A percentile compares a stretch with the other conserved stretches of the same genome.
Evolutionary conservation across 2,797 vertebrate species (phyloP).

Genomic region (Sebastes aleutianus): DNA sequence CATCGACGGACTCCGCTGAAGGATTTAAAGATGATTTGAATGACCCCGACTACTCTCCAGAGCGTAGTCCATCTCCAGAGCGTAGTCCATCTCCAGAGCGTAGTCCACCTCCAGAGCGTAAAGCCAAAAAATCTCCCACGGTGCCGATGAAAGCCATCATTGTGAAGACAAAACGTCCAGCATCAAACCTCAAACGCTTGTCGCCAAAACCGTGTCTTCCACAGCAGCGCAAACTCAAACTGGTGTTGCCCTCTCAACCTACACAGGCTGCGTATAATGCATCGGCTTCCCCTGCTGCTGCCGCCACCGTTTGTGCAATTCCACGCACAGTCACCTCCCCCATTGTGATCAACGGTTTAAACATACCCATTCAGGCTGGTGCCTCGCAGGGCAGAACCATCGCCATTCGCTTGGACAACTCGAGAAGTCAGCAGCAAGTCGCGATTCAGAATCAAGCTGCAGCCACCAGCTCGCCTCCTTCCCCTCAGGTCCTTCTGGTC

Average conservation of each 20-base stretch:
- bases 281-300: constrained; percentile 28
- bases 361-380: constrained; percentile 62
- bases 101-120: background rate
- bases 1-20: constrained; percentile 52
- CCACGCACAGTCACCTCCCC: constrained; percentile 65
- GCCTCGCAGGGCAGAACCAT: constrained; percentile 57
- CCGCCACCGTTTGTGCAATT: constrained; percentile 26
- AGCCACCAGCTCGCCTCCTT: constrained; percentile 4
- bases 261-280: constrained; percentile 16
- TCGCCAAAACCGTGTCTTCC: constrained; percentile 45
- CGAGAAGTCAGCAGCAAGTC: constrained; percentile 39
- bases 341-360: constrained; percentile 83
- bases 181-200: constrained; percentile 26
- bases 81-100: no score
- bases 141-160: constrained; percentile 36
- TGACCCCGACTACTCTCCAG: constrained; percentile 63
- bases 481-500: constrained; percentile 85
- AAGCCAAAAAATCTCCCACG: constrained; percentile 34
- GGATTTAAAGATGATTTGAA: constrained; percentile 68
- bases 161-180: constrained; percentile 32
- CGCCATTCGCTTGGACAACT: constrained; percentile 71
- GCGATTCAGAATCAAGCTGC: constrained; percentile 22
- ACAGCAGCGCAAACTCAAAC: constrained; percentile 45
- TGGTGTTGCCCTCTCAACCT: constrained; percentile 40
- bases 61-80: constrained; percentile 39